phyloP scores from a whole-genome alignment of 2,888 invertebrate species.

The Peribatodes rhomboidaria region DNA sequence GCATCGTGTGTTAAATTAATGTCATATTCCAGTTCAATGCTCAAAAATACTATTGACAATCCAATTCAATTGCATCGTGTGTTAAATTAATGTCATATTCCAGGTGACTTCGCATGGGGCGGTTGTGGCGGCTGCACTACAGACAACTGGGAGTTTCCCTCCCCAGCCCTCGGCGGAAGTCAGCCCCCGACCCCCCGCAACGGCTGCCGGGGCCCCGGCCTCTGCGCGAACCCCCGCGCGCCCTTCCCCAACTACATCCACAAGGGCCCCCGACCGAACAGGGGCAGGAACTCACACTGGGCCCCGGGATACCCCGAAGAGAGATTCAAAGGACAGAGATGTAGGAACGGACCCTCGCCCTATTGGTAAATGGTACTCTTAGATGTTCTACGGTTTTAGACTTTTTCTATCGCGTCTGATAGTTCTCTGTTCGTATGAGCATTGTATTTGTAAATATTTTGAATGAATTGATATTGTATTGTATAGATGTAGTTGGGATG shows the following conservation, averaged over 20 bases:
- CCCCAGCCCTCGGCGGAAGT: slow-evolving; percentile 66
- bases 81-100: slow-evolving; percentile 26
- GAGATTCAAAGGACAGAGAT: slow-evolving; percentile 74
- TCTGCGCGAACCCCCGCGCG: slow-evolving; percentile 63
- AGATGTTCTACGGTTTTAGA: slow-evolving; percentile 3
- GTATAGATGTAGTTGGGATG: slow-evolving; percentile 35
- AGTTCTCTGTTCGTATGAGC: slow-evolving; percentile 18
- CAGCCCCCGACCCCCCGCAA: slow-evolving; percentile 72
- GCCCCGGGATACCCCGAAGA: slow-evolving; percentile 74
- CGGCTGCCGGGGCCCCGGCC: slow-evolving; percentile 70
- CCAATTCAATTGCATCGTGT: not conserved
- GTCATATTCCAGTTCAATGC: slow-evolving; percentile 43
- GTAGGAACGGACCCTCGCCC: slow-evolving; percentile 73
- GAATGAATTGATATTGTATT: slow-evolving; percentile 41
- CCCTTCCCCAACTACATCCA: slow-evolving; percentile 65
- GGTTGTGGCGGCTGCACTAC: slow-evolving; percentile 66
- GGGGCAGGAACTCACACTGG: slow-evolving; percentile 78
- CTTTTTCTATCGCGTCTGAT: slow-evolving; percentile 7
- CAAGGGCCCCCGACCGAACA: slow-evolving; percentile 63
- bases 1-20: not conserved
- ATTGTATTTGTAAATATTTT: slow-evolving; percentile 46
- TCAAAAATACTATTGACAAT: not conserved
- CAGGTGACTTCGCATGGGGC: slow-evolving; percentile 75
- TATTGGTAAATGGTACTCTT: slow-evolving; percentile 71
- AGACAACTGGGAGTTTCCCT: slow-evolving; percentile 72